Conservation (phyloP, 2,888 invertebrate genomes). For the Diabrotica balteata region DNA sequence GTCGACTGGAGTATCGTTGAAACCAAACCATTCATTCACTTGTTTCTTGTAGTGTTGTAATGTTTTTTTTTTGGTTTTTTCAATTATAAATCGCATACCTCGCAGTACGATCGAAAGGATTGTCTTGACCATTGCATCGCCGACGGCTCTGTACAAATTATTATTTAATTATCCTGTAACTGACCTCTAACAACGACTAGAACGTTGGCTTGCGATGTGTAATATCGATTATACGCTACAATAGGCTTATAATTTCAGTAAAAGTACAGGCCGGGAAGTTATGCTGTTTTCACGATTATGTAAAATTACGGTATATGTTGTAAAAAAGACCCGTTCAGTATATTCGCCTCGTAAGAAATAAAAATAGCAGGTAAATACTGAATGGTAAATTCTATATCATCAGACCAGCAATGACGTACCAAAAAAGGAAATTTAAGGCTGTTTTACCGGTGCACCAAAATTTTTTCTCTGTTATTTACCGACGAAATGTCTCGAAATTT, state of each 20-base stretch:
- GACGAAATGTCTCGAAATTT: no score
- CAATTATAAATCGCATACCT: constrained; percentile 1
- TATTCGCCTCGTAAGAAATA: no score
- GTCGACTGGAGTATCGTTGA: constrained; percentile 8
- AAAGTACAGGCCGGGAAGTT: no score
- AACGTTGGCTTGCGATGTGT: not conserved
- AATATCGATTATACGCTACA: constrained; percentile 5
- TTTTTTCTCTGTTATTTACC: no score
- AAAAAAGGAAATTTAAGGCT: no score
- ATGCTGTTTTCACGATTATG: no score
- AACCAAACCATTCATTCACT: constrained; percentile 5
- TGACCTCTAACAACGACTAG: constrained; percentile 4
- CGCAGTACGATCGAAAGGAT: not conserved
- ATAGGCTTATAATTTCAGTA: not conserved
- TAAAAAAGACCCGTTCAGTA: no score
- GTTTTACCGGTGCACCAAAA: no score
- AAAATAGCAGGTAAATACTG: no score
- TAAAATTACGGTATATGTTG: no score
- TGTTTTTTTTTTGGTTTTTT: not conserved
- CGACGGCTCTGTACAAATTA: constrained; percentile 5
- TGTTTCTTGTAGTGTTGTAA: constrained; percentile 11
- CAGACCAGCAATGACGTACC: no score
- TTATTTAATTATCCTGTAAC: constrained; percentile 12
- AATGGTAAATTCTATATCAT: no score
- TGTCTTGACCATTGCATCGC: not conserved